Evolutionary conservation across 2,113 vertebrate species (phyloP), one percentile per base, ranked within the genome.

Genomic region (Panurus biarmicus): DNA sequence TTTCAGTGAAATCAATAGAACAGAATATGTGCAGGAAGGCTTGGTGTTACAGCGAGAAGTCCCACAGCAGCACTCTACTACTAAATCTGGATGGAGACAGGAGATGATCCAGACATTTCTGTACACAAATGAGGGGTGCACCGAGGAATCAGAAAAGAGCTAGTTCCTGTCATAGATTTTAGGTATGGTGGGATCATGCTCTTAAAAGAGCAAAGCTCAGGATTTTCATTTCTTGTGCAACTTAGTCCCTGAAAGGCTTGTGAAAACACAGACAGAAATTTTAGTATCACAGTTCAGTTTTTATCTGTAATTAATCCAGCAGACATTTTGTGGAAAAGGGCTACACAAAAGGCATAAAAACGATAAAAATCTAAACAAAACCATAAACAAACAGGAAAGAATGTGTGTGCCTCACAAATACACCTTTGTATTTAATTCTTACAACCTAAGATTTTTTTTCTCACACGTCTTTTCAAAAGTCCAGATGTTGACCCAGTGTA

Each of bases 51-150:
- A 77, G 56, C 1, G 4, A 94, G 81, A 85, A 82, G 67, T 89
- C 89, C 89, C 85, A 82, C 42, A 76, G 89, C 81, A 95, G 74
- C 91, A 22, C 56, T 65, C 78, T 82, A 60, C 44, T 80, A 10
- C 44, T 95, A 93, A 93, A 94, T 79, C 77, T 82, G 62, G 65
- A 91, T 58, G 74, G 87, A 95, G 84, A 82, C 87, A 78, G 93
- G 85, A 93, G 89, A 85, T 64, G 75, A 88, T 66, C 50, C 87
- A 94, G 91, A 93, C 60, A 0, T 85, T 93, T 89, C 74, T 79
- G 77, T 54, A 83, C 88, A 83, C 47, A 88, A 86, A 62, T 44
- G 64, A 86, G 53, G 25, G 48, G n/a, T 64, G 40, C 5, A 1
- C 21, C 71, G 57, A 67, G 40, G 48, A 92, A 90, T n/a, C 44